These are phyloP conservation scores for Dilophus febrilis DNA, from an alignment of 2,888 invertebrate species.

Conservation along the genomic window DNA sequence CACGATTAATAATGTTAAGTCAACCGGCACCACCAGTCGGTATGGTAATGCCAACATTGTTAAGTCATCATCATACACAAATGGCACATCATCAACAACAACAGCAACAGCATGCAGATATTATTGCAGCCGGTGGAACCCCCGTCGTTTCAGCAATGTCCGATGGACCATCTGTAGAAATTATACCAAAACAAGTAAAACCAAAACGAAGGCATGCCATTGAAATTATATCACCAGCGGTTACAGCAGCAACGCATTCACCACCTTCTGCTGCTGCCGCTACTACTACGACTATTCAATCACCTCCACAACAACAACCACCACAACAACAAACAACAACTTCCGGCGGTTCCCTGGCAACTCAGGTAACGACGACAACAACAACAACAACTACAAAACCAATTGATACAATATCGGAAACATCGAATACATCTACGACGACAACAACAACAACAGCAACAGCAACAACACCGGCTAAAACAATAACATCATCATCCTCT, in stretches of 20 bases:
- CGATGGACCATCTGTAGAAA: conserved; percentile 38
- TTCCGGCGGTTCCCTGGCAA: conserved; percentile 52
- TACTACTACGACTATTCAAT: no score
- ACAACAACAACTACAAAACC: no score
- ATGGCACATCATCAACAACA: conserved; percentile 20
- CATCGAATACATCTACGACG: no score
- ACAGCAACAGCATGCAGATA: conserved; percentile 21
- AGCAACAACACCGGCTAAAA: no score
- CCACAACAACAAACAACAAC: conserved; percentile 33
- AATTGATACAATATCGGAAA: no score
- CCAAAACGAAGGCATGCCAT: conserved; percentile 26
- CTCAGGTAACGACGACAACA: conserved; percentile 15
- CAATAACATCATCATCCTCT: no score
- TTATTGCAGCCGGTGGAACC: background rate
- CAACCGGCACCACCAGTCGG: conserved; percentile 21
- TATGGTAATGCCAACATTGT: conserved; percentile 24
- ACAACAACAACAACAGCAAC: no score
- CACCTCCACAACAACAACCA: conserved; percentile 42
- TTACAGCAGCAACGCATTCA: no score
- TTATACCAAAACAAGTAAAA: conserved; percentile 26
- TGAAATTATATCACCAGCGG: background rate
- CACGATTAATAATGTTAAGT: conserved; percentile 7
- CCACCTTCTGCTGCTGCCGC: no score
- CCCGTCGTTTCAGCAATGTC: conserved; percentile 56
- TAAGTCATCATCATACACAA: conserved; percentile 21